A percentile compares a stretch with the other conserved stretches of the same genome.
Evolutionary conservation across 2,888 invertebrate species (phyloP).

Genomic region (Leptogaster cylindrica): DNA sequence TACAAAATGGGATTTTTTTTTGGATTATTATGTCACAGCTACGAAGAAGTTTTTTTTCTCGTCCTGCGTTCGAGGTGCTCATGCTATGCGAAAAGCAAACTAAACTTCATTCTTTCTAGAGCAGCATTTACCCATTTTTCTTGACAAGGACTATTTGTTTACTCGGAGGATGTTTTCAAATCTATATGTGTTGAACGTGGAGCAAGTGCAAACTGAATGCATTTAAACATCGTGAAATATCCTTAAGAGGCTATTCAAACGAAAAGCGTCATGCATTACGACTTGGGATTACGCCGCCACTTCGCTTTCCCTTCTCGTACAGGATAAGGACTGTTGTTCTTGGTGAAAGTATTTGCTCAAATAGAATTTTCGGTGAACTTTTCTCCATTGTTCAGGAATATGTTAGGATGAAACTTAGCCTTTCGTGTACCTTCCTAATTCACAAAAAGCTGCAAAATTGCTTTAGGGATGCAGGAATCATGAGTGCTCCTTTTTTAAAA

Average conservation of each 20-base stretch:
- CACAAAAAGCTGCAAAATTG: too few species aligned
- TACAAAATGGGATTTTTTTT: constrained; percentile 26
- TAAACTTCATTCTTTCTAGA: constrained; percentile 5
- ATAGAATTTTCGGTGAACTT: constrained; percentile 4
- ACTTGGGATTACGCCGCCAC: constrained; percentile 4
- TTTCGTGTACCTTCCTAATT: too few species aligned
- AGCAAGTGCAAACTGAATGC: constrained; percentile 25
- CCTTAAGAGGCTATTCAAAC: constrained; percentile 35
- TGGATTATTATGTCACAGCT: constrained; percentile 23
- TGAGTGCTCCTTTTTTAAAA: too few species aligned
- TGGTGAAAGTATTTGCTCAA: too few species aligned
- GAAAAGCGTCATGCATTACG: constrained; percentile 22
- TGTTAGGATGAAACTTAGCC: constrained; percentile 6
- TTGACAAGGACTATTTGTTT: constrained; percentile 21
- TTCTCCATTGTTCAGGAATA: constrained; percentile 13
- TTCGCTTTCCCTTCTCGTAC: neutral
- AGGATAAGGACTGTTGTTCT: constrained; percentile 13
- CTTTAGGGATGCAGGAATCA: too few species aligned
- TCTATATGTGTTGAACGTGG: constrained; percentile 8
- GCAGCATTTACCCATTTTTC: constrained; percentile 18
- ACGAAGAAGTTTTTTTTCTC: neutral
- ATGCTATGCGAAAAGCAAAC: constrained; percentile 20
- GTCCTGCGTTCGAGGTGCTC: neutral
- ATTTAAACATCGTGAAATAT: constrained; percentile 34
- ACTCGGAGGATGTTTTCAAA: constrained; percentile 27